Evolutionary conservation across 2,797 vertebrate genomes (phyloP).

Genomic region (Sebastes itinus): DNA sequence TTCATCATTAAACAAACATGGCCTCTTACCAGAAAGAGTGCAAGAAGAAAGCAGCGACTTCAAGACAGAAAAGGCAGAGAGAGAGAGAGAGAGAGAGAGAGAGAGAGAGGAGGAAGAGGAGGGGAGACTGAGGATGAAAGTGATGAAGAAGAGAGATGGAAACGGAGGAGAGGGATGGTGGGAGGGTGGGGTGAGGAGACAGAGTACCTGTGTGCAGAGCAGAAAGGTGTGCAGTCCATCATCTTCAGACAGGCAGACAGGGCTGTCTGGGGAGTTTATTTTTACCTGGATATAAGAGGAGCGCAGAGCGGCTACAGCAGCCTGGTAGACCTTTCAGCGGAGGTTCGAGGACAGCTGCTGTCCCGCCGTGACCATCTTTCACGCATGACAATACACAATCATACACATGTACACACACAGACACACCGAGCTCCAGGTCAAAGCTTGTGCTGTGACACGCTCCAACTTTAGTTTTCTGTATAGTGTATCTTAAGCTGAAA

Average conservation of each 20-base stretch:
- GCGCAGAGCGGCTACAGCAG: constrained; percentile 41
- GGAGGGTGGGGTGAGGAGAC: background rate
- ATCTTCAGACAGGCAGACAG: constrained; percentile 71
- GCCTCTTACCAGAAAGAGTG: constrained; percentile 22
- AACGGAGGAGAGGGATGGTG: constrained; percentile 4
- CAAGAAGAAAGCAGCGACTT: background rate
- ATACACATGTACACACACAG: background rate
- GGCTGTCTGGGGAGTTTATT: constrained; percentile 76
- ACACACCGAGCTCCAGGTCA: background rate
- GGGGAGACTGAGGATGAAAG: constrained; percentile 20
- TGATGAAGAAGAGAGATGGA: constrained; percentile 39
- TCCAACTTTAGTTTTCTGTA: background rate
- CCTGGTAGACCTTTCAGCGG: constrained; percentile 31
- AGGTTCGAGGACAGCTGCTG: constrained; percentile 38
- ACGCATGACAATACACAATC: constrained; percentile 7
- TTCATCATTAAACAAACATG: constrained; percentile 61
- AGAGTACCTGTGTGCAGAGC: constrained; percentile 62
- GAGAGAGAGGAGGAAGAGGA: background rate
- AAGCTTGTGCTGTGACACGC: background rate
- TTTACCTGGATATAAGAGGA: constrained; percentile 65
- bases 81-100: background rate
- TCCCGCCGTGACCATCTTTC: constrained; percentile 45
- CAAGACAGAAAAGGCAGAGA: background rate
- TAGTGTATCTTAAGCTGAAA: background rate
- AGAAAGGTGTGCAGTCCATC: constrained; percentile 73